Base-by-base conservation (phyloP, 2,888 invertebrate genomes). In the Drosophila buzzatii region DNA sequence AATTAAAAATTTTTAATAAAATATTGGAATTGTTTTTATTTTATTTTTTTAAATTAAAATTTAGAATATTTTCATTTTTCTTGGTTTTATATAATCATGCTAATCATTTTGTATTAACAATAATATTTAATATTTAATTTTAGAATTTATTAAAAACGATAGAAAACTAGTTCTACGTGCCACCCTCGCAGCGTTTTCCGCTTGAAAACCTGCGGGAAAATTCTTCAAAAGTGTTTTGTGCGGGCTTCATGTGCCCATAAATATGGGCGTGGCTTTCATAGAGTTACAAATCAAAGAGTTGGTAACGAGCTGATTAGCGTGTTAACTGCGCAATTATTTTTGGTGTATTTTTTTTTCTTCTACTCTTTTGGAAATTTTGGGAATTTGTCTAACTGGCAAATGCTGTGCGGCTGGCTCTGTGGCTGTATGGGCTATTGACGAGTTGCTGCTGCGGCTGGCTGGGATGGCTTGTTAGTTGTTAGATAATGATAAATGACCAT, bases 281-380 rank as follows among this genome's bases (percentile, higher is more conserved):
- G 14, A 51, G 41, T 51, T 67, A 52, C 23, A 51, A 70, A 73
- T 78, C 49, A 64, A 66, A 70, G 63, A 73, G 78, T 68, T 70
- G 70, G 75, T 81, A 86, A 84, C 87, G 73, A 83, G 89, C 79
- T 85, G 70, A 79, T 86, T 89, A 77, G 84, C 79, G 73, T 66
- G 75, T 73, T 75, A 76, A 73, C 76, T 71, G 72, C 73, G 76
- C 76, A 76, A 81, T 78, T 76, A 56, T 68, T 35, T 37, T 44
- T 33, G 20, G 56, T 55, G 33, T 39, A 27, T 55, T 33, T 27
- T 18, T 37, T 33, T 31, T 59, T 31, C 51, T 31, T 55, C 44
- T 41, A 12, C 33, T 42, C 12, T 47, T 55, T 57, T 58, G 18
- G 20, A 20, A 27, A 35, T 37, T 49, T 62, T 53, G 2, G 55